These are phyloP conservation scores for Drosophila carrolli DNA, from an alignment of 1,140 invertebrate species.

Conservation along the genomic window DNA sequence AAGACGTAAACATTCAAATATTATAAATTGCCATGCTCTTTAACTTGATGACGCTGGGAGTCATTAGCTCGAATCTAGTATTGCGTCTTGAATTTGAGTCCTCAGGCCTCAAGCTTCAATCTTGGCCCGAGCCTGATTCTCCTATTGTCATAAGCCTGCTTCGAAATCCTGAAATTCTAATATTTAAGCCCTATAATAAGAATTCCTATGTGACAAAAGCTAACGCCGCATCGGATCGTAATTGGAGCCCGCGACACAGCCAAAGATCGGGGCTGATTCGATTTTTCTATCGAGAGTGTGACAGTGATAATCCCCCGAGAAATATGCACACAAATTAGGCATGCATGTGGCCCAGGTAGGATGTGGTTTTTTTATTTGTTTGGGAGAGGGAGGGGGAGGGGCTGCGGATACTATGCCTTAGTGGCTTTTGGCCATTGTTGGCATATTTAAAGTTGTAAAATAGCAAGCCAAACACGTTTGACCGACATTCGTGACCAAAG, in stretches of 20 bases:
- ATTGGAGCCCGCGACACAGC: constrained; percentile 11
- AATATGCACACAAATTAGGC: constrained; percentile 82
- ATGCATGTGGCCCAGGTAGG: constrained; percentile 41
- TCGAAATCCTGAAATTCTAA: background rate
- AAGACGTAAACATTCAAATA: no score
- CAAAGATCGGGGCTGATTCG: constrained; percentile 36
- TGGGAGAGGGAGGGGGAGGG: background rate
- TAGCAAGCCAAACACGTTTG: constrained; percentile 81
- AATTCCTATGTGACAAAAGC: constrained; percentile 40
- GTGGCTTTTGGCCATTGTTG: constrained; percentile 68
- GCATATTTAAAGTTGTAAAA: constrained; percentile 84
- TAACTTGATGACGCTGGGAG: no score
- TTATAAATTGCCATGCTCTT: no score
- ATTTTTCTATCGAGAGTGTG: constrained; percentile 28
- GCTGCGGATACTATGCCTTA: constrained; percentile 1
- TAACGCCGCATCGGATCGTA: constrained; percentile 44
- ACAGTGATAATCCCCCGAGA: constrained; percentile 76
- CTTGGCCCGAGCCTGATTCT: no score
- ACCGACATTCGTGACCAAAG: constrained; percentile 82
- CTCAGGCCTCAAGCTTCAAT: no score
- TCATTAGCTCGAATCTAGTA: no score
- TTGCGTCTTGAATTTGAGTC: no score
- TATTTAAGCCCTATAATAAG: constrained; percentile 34
- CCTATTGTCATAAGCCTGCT: no score
- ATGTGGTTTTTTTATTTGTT: background rate